Percentiles rank a stretch among this genome's conserved stretches.
Evolutionary conservation across 2,797 vertebrate species (phyloP).

Genomic region (Hypotaenidia okinawae): DNA sequence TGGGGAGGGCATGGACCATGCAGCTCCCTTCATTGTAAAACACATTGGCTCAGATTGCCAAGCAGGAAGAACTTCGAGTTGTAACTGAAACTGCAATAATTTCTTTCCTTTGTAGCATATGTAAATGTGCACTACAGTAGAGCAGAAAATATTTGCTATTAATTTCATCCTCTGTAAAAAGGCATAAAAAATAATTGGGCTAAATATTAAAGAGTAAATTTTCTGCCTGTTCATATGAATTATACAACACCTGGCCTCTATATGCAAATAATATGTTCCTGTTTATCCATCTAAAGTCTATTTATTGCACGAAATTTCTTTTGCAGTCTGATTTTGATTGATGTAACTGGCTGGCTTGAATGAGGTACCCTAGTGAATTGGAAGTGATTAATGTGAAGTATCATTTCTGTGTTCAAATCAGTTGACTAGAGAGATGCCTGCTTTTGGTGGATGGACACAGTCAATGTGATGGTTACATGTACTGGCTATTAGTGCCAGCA

Average conservation of each 20-base stretch:
- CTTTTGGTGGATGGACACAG: not conserved
- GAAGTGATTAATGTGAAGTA: not conserved
- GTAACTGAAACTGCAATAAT: not conserved
- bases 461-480: not conserved
- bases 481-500: not conserved
- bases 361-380: not conserved
- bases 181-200: not conserved
- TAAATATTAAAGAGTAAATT: not conserved
- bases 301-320: not conserved
- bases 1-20: accelerated
- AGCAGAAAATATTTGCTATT: not conserved
- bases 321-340: not conserved
- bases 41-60: not conserved
- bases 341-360: not conserved
- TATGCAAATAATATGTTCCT: not conserved
- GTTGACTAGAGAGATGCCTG: not conserved
- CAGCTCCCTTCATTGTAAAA: not conserved
- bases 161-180: not conserved
- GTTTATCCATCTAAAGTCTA: not conserved
- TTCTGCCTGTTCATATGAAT: not conserved
- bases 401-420: not conserved
- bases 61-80: not conserved
- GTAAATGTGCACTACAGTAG: not conserved
- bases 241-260: not conserved
- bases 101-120: not conserved